Percentiles rank a stretch among this genome's conserved stretches.
Conservation (phyloP, 2,113 vertebrate species). For the Macroglossus sobrinus region DNA sequence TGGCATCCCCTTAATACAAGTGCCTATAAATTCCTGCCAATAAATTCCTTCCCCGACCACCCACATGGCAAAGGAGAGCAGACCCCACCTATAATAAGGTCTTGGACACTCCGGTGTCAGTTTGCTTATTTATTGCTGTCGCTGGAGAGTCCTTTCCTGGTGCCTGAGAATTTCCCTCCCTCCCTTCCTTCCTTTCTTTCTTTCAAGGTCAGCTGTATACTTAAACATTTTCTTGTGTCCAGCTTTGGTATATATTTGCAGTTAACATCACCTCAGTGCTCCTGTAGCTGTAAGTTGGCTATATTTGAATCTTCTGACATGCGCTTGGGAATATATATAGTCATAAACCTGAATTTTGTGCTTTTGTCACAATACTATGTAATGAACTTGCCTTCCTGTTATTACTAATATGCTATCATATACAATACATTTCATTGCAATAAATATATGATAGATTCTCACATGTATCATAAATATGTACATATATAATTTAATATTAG, state of each 20-base stretch:
- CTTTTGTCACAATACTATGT: not conserved
- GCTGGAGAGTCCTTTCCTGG: not conserved
- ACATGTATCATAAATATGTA: not conserved
- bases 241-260: not conserved
- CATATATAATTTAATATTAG: not conserved
- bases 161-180: not conserved
- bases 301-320: not conserved
- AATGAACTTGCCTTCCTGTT: not conserved
- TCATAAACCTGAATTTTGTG: not conserved
- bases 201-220: not conserved
- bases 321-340: not conserved
- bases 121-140: not conserved
- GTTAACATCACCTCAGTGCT: not conserved
- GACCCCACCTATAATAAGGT: not conserved
- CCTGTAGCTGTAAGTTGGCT: not conserved
- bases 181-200: not conserved
- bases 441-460: not conserved
- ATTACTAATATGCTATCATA: not conserved
- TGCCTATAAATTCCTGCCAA: not conserved
- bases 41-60: not conserved
- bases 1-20: not conserved
- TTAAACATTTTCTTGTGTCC: not conserved
- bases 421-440: not conserved
- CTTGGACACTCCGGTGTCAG: not conserved
- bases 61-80: not conserved